A percentile compares a stretch with the other conserved stretches of the same genome.
Conservation (phyloP, 2,797 vertebrate genomes). For the Parauchenoglanis ngamensis region DNA sequence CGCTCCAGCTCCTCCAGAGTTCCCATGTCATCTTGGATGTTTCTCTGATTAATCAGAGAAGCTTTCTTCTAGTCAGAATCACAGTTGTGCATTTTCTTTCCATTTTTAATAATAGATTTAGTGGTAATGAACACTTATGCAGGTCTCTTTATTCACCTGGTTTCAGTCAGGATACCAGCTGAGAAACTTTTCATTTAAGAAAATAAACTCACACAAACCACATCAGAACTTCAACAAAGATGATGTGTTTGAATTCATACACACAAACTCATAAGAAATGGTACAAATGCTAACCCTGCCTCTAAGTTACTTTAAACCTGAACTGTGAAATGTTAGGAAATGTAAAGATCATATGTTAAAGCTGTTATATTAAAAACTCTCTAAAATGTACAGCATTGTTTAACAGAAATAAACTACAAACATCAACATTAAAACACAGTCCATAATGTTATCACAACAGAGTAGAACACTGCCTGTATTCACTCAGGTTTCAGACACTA, state of each 20-base stretch:
- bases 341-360: no score
- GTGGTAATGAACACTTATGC: not conserved
- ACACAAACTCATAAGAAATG: not conserved
- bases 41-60: not conserved
- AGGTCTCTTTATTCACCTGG: not conserved
- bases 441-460: not conserved
- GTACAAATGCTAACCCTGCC: not conserved
- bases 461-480: not conserved
- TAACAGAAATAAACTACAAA: not conserved
- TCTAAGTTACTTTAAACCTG: not conserved
- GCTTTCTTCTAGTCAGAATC: not conserved
- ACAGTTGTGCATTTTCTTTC: no score
- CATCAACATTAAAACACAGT: not conserved
- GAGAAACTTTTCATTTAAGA: not conserved
- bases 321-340: not conserved
- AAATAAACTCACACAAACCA: not conserved
- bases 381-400: not conserved
- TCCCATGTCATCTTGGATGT: no score
- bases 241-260: no score
- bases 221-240: not conserved
- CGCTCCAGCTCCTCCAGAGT: no score
- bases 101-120: not conserved
- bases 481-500: not conserved
- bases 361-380: not conserved
- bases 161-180: not conserved